Conservation (phyloP, 2,113 vertebrate species). For the Beaufortia kweichowensis region DNA sequence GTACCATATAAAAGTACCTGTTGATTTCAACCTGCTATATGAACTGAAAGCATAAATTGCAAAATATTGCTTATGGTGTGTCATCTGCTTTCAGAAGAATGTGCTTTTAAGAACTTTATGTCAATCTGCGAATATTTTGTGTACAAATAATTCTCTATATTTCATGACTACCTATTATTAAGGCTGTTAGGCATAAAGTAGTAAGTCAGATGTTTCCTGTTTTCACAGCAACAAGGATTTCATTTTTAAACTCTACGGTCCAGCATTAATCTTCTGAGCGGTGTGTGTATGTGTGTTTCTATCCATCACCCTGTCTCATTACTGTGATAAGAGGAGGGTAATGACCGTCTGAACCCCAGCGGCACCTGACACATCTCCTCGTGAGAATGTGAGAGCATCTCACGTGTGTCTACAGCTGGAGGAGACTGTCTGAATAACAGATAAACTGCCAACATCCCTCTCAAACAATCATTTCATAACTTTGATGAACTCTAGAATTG, state of each 20-base stretch:
- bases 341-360: slow-evolving; percentile 34
- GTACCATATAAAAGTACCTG: no score
- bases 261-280: slow-evolving; percentile 4
- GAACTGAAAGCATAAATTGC: no score
- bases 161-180: neutral
- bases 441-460: neutral
- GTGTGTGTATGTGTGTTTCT: slow-evolving; percentile 7
- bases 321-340: slow-evolving; percentile 37
- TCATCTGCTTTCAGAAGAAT: neutral
- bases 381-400: slow-evolving; percentile 26
- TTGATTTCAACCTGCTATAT: no score
- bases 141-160: no score
- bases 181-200: neutral
- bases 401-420: slow-evolving; percentile 15
- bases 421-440: slow-evolving; percentile 31
- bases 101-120: slow-evolving; percentile 1
- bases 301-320: slow-evolving; percentile 39
- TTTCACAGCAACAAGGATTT: neutral
- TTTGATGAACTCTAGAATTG: neutral
- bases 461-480: neutral
- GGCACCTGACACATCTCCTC: slow-evolving; percentile 13
- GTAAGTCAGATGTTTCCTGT: neutral
- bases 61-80: no score
- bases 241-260: neutral
- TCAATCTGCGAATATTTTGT: no score